Evolutionary conservation across 2,113 vertebrate species (phyloP).

Genomic region (Indicator indicator): DNA sequence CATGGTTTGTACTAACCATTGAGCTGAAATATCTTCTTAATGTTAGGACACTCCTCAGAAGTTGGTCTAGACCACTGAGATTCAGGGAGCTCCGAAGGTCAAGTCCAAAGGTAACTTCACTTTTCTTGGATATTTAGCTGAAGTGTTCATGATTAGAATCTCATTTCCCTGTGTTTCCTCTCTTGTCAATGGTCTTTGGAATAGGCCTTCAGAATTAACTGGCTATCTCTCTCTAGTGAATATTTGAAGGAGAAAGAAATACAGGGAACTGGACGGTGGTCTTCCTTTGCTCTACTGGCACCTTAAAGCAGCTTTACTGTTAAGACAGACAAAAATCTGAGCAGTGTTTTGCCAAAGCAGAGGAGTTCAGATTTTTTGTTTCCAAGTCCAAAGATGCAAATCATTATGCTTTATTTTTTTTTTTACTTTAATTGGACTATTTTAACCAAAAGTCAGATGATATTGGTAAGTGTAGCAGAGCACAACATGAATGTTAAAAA

Average conservation of each 20-base stretch:
- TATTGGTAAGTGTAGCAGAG: not conserved
- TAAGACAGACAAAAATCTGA: not conserved
- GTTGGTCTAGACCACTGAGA: not conserved
- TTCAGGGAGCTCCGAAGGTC: not conserved
- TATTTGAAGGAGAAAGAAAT: not conserved
- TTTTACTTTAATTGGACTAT: not conserved
- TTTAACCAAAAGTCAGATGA: not conserved
- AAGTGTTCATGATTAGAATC: not conserved
- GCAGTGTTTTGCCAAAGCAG: not conserved
- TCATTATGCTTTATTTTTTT: not conserved
- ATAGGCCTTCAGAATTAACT: not conserved
- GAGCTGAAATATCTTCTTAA: not conserved
- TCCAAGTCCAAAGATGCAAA: not conserved
- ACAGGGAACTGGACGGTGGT: not conserved
- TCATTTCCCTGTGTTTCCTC: not conserved
- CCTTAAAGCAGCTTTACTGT: not conserved
- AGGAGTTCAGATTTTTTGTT: not conserved
- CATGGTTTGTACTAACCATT: not conserved
- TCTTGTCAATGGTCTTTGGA: not conserved
- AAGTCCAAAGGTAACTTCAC: not conserved
- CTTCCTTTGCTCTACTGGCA: not conserved
- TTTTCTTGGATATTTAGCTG: not conserved
- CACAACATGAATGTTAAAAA: not conserved
- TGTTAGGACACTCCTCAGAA: not conserved
- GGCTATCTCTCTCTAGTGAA: fast-evolving